These are phyloP conservation scores for Onychorhynchus coronatus DNA, from an alignment of 2,113 vertebrate species.

Conservation along the genomic window DNA sequence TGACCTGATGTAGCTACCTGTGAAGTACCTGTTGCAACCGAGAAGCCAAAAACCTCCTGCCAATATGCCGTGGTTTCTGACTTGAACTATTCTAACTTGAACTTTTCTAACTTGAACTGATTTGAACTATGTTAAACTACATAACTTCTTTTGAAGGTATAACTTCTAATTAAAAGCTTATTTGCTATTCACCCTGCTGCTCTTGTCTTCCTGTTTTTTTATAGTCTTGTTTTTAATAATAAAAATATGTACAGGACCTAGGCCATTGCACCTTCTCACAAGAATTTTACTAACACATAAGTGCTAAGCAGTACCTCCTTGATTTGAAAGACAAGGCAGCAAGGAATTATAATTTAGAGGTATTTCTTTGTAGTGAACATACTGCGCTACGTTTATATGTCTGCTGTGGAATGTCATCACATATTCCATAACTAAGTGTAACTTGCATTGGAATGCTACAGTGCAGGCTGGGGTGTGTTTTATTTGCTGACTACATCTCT, in stretches of 20 bases:
- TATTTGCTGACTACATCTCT: background rate
- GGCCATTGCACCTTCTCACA: background rate
- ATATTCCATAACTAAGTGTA: background rate
- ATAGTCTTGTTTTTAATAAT: background rate
- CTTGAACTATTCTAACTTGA: background rate
- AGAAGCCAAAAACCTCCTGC: background rate
- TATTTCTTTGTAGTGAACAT: background rate
- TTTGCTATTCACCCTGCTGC: background rate
- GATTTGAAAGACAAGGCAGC: background rate
- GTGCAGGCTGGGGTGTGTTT: background rate
- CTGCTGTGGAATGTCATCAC: background rate
- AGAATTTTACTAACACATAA: rapidly evolving
- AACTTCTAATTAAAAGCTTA: background rate
- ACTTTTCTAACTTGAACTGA: background rate
- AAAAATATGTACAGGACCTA: background rate
- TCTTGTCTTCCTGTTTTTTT: background rate
- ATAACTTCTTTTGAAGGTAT: background rate
- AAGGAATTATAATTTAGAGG: background rate
- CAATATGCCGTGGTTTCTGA: background rate
- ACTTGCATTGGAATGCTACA: background rate
- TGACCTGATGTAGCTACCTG: background rate
- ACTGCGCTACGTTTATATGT: background rate
- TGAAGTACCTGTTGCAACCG: background rate
- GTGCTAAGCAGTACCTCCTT: background rate
- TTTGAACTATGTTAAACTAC: background rate